A percentile compares a stretch with the other conserved stretches of the same genome.
phyloP scores from a whole-genome alignment of 2,888 invertebrate genomes.

The Drosophila paracracens region DNA sequence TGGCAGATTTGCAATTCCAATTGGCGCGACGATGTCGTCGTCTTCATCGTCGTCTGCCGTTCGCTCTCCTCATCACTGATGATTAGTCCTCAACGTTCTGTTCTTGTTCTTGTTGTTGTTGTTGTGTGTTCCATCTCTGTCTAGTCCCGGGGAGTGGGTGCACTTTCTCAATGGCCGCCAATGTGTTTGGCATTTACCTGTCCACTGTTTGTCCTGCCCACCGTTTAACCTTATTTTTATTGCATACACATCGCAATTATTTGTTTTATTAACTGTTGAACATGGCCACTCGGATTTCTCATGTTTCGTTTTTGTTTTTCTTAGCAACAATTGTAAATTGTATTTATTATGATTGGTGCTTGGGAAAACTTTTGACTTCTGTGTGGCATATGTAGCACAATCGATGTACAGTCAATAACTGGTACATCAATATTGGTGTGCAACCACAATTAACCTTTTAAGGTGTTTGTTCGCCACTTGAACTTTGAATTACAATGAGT shows the following conservation, averaged over 20 bases:
- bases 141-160: constrained; percentile 30
- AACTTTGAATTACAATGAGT: constrained; percentile 13
- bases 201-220: constrained; percentile 55
- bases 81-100: constrained; percentile 52
- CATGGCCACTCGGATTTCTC: constrained; percentile 58
- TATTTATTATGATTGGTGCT: constrained; percentile 66
- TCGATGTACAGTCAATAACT: constrained; percentile 31
- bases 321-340: constrained; percentile 68
- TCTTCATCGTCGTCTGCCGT: constrained; percentile 30
- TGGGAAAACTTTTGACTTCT: constrained; percentile 66
- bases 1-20: constrained; percentile 77
- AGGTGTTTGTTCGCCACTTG: constrained; percentile 22
- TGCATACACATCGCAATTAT: constrained; percentile 75
- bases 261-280: constrained; percentile 81
- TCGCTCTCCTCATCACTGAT: constrained; percentile 36
- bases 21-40: constrained; percentile 68
- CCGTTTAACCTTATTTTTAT: constrained; percentile 80
- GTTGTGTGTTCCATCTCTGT: constrained; percentile 39
- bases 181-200: constrained; percentile 37
- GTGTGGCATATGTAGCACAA: constrained; percentile 35
- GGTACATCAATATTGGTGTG: constrained; percentile 16
- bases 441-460: constrained; percentile 57
- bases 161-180: constrained; percentile 65
- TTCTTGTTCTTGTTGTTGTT: background rate
- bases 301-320: constrained; percentile 39